Evolutionary conservation across 2,797 vertebrate species (phyloP).

Genomic region (Aselliscus stoliczkanus): DNA sequence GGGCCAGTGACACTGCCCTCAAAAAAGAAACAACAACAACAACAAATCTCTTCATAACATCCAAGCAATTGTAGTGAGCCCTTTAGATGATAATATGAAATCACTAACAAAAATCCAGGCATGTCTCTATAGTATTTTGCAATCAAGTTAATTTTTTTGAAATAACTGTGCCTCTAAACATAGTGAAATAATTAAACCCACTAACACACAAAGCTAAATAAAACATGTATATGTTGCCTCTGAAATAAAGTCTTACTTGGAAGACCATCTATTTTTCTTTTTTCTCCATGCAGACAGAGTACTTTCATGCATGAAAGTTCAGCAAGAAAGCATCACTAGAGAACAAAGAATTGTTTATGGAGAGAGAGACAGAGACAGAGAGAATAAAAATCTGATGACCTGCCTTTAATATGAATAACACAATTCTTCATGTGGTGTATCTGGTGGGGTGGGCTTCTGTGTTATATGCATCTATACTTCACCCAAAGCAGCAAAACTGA

Average conservation of each 20-base stretch:
- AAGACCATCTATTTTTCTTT: background rate
- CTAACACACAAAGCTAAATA: background rate
- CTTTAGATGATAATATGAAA: background rate
- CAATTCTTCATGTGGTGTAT: background rate
- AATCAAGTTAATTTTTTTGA: background rate
- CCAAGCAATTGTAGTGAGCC: background rate
- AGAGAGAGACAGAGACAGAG: background rate
- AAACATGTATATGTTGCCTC: background rate
- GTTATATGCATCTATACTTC: background rate
- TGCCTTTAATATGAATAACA: background rate
- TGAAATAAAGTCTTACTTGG: background rate
- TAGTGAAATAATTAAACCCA: background rate
- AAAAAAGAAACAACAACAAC: no score
- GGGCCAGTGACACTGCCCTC: no score
- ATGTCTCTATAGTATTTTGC: background rate
- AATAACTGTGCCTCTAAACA: background rate
- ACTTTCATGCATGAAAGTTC: background rate
- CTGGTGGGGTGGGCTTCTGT: background rate
- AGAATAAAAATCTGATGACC: background rate
- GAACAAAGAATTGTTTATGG: background rate
- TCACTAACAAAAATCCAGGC: background rate
- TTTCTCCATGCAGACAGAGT: background rate
- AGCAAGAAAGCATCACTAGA: background rate
- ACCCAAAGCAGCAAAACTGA: background rate
- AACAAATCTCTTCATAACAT: background rate